Base-by-base conservation (phyloP, 2,888 invertebrate species). In the Nudaria mundana region DNA sequence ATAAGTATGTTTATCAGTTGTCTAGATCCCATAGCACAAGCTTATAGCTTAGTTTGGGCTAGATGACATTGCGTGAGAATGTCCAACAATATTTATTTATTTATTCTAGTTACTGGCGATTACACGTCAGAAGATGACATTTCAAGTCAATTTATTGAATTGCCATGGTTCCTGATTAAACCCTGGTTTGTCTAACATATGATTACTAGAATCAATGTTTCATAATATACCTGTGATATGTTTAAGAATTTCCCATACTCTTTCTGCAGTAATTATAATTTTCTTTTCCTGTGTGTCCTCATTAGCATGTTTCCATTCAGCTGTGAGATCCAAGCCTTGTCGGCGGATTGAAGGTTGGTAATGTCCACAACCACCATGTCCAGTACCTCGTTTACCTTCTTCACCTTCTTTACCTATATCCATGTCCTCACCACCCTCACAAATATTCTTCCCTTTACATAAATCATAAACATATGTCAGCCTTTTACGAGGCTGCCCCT, bases 241-340 rank as follows among this genome's bases (percentile, higher is more conserved):
- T 81, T 98, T 97, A 24, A 99, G 92, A 53, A 99, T 98, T 87
- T 99, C 99, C 92, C 97, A 95, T 1, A 98, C 99, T 58, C 98
- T 90, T 78, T 99, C 99, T 1, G 99, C 99, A 4, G 97, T 96
- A 5, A 99, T 90, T 1, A 91, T 88, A 11, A 98, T 97, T 82
- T 99, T 99, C 73, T 96, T 95, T 74, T 99, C 98, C 82, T 99
- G 98, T 4, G 97, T 95, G 69, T 99, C 99, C 87, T 99, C 99
- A 82, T 99, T 99, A 0, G 97, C 93, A 77, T 98, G 95, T 82
- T 98, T 99, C 99, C 99, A 99, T 83, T 99, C 99, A 0, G 98
- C 99, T 1, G 95, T 93, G 26, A 99, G 90, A 64, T 99, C 99
- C 29, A 99, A 89, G 0, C 98, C 99, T 23, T 93, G 92, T 41